These are phyloP conservation scores for Spodoptera littoralis DNA, from an alignment of 2,888 invertebrate species.

Conservation along the genomic window DNA sequence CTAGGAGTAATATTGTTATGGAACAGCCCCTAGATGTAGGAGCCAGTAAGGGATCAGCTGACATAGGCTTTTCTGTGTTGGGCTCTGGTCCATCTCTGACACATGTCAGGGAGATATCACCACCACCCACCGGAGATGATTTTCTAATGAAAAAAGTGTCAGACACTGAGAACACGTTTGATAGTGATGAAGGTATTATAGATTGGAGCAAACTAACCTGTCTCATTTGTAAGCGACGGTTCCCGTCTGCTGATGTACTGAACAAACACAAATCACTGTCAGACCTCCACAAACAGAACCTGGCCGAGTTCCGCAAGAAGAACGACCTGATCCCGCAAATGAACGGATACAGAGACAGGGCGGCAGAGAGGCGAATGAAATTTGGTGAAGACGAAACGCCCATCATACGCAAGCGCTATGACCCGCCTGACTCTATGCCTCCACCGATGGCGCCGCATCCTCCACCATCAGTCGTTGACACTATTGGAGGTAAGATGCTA, in stretches of 20 bases:
- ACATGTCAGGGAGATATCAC: conserved; percentile 77
- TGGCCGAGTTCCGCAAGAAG: conserved; percentile 88
- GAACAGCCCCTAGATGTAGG: conserved; percentile 83
- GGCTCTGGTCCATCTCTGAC: conserved; percentile 90
- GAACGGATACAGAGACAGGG: conserved; percentile 95
- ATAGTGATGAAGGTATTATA: conserved; percentile 93
- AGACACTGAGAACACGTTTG: conserved; percentile 85
- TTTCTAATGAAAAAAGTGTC: conserved; percentile 79
- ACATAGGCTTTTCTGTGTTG: conserved; percentile 97
- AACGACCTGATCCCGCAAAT: conserved; percentile 74
- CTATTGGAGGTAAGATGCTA: conserved; percentile 97
- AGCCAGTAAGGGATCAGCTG: conserved; percentile 93
- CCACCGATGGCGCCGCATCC: conserved; percentile 88
- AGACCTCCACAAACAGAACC: conserved; percentile 97
- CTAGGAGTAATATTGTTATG: conserved; percentile 81
- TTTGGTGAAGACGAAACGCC: conserved; percentile 95
- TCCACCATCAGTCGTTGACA: conserved; percentile 93
- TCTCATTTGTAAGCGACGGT: conserved; percentile 97
- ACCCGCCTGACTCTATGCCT: conserved; percentile 71
- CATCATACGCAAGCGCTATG: conserved; percentile 77
- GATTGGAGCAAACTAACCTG: conserved; percentile 98
- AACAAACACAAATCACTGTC: conserved; percentile 97
- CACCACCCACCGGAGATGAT: conserved; percentile 76
- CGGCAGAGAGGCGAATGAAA: conserved; percentile 97
- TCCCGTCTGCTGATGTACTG: conserved; percentile 96